Conservation (phyloP, 2,888 invertebrate species). For the Pyrochroa serraticornis region DNA sequence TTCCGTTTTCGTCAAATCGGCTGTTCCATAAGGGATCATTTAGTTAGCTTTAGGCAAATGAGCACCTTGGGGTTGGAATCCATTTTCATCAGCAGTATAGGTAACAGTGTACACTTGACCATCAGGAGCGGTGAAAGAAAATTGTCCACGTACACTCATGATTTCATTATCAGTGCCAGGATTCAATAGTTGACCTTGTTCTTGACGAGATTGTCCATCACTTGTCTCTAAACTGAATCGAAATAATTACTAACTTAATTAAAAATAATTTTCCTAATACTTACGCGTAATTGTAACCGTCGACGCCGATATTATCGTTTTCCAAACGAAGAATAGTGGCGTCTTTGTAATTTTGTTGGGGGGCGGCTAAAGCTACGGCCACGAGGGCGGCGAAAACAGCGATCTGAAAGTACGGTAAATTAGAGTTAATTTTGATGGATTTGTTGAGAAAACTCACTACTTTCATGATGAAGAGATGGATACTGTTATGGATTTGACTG, state of each 20-base stretch:
- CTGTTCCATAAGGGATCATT: background rate
- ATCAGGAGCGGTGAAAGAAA: constrained; percentile 66
- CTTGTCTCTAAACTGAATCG: constrained; percentile 66
- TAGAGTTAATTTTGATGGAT: background rate
- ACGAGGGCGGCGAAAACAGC: constrained; percentile 42
- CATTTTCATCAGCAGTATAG: constrained; percentile 67
- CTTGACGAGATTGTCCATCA: constrained; percentile 68
- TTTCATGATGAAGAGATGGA: constrained; percentile 10
- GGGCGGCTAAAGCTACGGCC: constrained; percentile 45
- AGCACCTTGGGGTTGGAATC: constrained; percentile 62
- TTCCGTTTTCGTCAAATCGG: no score
- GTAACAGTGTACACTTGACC: constrained; percentile 69
- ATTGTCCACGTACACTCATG: constrained; percentile 67
- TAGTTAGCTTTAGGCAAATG: constrained; percentile 52
- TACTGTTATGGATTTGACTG: constrained; percentile 13
- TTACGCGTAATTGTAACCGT: constrained; percentile 48
- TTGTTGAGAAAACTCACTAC: constrained; percentile 4
- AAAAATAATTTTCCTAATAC: no score
- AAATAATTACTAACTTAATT: background rate
- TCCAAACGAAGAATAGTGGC: constrained; percentile 46
- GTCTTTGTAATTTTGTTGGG: constrained; percentile 40
- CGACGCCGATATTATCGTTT: constrained; percentile 48
- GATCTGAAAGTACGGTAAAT: constrained; percentile 37
- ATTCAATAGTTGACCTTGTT: constrained; percentile 66
- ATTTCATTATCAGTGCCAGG: constrained; percentile 68